Evolutionary conservation across 2,888 invertebrate genomes (phyloP).

Genomic region (Chelonus formosanus): DNA sequence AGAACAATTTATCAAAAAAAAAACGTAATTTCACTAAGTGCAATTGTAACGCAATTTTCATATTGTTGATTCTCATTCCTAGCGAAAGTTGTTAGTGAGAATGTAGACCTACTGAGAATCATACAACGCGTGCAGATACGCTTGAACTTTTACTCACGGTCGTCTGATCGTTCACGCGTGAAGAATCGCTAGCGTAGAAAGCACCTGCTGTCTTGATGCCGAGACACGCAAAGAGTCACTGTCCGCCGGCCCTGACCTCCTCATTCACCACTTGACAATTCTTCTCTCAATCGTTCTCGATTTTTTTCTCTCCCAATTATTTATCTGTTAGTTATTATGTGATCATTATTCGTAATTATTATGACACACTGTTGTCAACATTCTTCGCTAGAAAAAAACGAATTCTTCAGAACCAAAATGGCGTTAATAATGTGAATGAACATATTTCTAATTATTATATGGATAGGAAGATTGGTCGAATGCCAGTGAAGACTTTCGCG

Average conservation of each 20-base stretch:
- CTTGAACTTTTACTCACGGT: slow-evolving; percentile 42
- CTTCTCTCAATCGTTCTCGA: slow-evolving; percentile 1
- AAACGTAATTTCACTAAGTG: slow-evolving; percentile 1
- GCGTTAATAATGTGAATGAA: no score
- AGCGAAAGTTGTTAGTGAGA: not conserved
- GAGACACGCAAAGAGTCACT: slow-evolving; percentile 35
- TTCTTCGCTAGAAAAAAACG: no score
- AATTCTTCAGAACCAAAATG: no score
- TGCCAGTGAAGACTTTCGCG: no score
- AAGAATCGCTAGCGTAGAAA: slow-evolving; percentile 40
- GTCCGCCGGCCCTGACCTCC: slow-evolving; percentile 34
- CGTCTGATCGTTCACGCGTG: slow-evolving; percentile 40
- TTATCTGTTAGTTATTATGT: not conserved
- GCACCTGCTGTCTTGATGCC: slow-evolving; percentile 36
- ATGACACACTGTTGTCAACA: no score
- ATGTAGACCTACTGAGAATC: slow-evolving; percentile 2
- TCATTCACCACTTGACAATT: slow-evolving; percentile 13
- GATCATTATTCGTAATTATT: no score
- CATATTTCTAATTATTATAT: no score
- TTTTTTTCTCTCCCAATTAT: slow-evolving; percentile 12
- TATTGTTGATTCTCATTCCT: not conserved
- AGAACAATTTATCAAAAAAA: not conserved
- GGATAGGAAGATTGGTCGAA: no score
- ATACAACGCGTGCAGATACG: slow-evolving; percentile 30
- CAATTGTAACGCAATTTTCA: slow-evolving; percentile 14